These are phyloP conservation scores for Rhinichthys klamathensis DNA, from an alignment of 2,113 vertebrate species.

Conservation along the genomic window DNA sequence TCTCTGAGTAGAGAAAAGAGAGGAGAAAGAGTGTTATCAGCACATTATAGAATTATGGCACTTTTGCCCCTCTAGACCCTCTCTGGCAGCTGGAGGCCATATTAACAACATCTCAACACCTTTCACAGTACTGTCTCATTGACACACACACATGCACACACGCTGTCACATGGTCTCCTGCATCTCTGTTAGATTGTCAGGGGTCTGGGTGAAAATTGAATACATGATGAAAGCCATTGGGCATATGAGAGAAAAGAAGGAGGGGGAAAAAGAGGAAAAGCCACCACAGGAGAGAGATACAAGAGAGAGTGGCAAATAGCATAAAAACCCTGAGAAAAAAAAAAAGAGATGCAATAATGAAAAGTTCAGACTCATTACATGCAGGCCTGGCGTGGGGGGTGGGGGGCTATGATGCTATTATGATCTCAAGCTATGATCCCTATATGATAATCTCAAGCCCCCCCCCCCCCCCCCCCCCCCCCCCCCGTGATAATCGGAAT, in stretches of 20 bases:
- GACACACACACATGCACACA: conserved; percentile 3
- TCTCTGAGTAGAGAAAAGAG: conserved; percentile 35
- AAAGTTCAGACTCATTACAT: background rate
- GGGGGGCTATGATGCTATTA: too few relatives aligned
- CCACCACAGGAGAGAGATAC: background rate
- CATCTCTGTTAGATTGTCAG: conserved; percentile 19
- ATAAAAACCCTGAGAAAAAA: background rate
- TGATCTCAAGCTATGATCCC: too few relatives aligned
- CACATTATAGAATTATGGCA: conserved; percentile 48
- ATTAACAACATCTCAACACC: conserved; percentile 39
- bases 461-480: too few relatives aligned
- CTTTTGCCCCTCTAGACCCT: conserved; percentile 45
- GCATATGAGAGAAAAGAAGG: conserved; percentile 10
- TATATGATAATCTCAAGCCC: too few relatives aligned
- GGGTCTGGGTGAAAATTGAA: conserved; percentile 23
- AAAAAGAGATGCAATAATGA: background rate
- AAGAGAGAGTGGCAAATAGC: background rate
- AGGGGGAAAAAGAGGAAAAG: background rate
- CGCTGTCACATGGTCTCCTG: background rate
- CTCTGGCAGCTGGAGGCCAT: conserved; percentile 46
- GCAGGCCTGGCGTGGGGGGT: too few relatives aligned
- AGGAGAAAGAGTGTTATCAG: conserved; percentile 41
- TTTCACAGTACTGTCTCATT: conserved; percentile 18
- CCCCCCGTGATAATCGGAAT: too few relatives aligned
- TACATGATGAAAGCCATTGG: conserved; percentile 3